Evolutionary conservation across 2,888 invertebrate species (phyloP).

Genomic region (Tridacna crocea): DNA sequence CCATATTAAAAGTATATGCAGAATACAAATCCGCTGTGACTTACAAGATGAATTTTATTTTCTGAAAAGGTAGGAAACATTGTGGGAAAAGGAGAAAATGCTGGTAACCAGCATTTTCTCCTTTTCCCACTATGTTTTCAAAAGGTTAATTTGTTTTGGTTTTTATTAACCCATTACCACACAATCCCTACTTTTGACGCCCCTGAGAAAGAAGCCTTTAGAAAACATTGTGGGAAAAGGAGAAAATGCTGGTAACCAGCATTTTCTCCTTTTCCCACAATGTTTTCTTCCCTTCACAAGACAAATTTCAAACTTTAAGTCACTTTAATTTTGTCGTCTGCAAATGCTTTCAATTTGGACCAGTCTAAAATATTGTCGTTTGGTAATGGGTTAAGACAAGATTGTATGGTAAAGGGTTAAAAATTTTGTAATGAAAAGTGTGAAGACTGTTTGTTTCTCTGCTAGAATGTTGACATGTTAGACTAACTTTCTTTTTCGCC

Average conservation of each 20-base stretch:
- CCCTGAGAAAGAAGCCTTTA: neutral
- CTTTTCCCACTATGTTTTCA: neutral
- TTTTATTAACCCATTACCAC: neutral
- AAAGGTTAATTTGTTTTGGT: neutral
- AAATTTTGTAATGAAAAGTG: neutral
- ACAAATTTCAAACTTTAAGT: too few species aligned
- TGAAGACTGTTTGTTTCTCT: neutral
- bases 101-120: neutral
- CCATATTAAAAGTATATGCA: too few species aligned
- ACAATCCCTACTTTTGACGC: too few species aligned
- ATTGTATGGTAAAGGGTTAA: neutral
- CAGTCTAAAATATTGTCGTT: neutral
- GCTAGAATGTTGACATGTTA: neutral
- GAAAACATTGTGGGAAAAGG: neutral
- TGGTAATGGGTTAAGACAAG: neutral
- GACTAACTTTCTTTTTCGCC: slow-evolving; percentile 58
- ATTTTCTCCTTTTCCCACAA: neutral
- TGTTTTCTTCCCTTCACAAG: neutral
- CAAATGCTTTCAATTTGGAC: too few species aligned
- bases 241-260: neutral
- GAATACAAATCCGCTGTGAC: too few species aligned
- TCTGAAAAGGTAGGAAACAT: neutral
- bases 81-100: neutral
- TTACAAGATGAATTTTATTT: too few species aligned
- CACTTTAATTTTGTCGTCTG: too few species aligned